Base-by-base conservation (phyloP, 1,140 invertebrate species). In the Drosophila repletoides region DNA sequence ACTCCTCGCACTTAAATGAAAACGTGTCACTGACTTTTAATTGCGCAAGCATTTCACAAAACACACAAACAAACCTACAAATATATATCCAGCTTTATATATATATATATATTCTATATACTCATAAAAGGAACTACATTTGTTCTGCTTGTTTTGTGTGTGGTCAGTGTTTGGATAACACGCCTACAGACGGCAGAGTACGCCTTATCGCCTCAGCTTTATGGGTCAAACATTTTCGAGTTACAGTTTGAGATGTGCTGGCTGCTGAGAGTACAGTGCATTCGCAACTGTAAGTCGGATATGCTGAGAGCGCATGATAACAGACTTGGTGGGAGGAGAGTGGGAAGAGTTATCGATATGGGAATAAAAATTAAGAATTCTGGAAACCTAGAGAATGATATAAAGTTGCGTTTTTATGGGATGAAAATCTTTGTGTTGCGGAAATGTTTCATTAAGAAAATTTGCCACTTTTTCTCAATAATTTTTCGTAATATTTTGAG, bases 1-100 rank as follows among this genome's bases (percentile, higher is more conserved):
- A 55, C n/a, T n/a, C n/a, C n/a, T n/a, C n/a, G 66, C 52, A 72
- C 67, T 64, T 58, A 53, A 76, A 72, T 70, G 71, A 61, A 65
- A 76, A 74, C 71, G 66, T 73, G 73, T 76, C 70, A 61, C 64
- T 61, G 59, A 60, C 53, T 65, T 76, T 76, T 73, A 65, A 76
- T 76, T 74, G 67, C 61, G 53, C 34, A 26, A 51, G 33, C 63
- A 43, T 58, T 45, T 43, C 41, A 49, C 36, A 66, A 28, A 29
- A 43, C 9, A 34, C 33, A 52, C 3, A 41, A 5, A 36, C 4
- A 33, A 3, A 52, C 9, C 14, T 33, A 10, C 46, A 46, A 12
- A 48, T 22, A 17, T 29, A 29, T 9, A 19, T n/a, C n/a, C n/a
- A n/a, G n/a, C n/a, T n/a, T n/a, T n/a, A n/a, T n/a, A n/a, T n/a